phyloP scores from a whole-genome alignment of 2,888 invertebrate species.

The Pollenia labialis region DNA sequence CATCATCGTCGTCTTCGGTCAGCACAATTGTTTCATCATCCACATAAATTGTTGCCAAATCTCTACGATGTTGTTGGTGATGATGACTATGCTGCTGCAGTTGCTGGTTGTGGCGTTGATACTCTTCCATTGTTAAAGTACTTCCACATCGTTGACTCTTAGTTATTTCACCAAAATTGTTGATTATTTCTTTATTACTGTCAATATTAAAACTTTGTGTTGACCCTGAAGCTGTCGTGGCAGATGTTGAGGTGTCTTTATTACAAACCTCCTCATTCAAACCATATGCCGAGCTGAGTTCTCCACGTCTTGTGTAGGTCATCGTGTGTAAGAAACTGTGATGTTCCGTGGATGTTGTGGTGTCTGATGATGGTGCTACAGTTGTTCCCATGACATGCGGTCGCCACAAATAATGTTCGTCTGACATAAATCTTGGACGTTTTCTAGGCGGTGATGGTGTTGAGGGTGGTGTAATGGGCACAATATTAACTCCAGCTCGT shows the following conservation, averaged over 20 bases:
- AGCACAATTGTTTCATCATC: conserved; percentile 83
- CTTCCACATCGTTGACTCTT: conserved; percentile 79
- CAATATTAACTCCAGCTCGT: conserved; percentile 79
- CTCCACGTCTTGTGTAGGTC: conserved; percentile 70
- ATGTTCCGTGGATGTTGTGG: conserved; percentile 61
- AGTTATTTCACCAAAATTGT: conserved; percentile 80
- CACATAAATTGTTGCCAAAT: conserved; percentile 75
- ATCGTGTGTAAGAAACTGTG: conserved; percentile 59
- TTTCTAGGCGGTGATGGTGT: conserved; percentile 84
- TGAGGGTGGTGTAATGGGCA: conserved; percentile 84
- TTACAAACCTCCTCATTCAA: conserved; percentile 40
- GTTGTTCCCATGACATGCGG: conserved; percentile 78
- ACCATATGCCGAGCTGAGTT: conserved; percentile 50
- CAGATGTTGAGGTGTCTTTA: conserved; percentile 1
- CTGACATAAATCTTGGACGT: conserved; percentile 81
- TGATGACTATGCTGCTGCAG: conserved; percentile 54
- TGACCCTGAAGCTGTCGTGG: neutral
- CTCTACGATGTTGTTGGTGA: conserved; percentile 65
- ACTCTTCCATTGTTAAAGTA: conserved; percentile 71
- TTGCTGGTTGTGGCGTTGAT: conserved; percentile 55
- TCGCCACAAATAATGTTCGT: conserved; percentile 82
- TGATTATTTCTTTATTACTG: conserved; percentile 67
- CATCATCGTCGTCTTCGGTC: conserved; percentile 83
- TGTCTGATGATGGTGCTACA: conserved; percentile 32
- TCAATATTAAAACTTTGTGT: conserved; percentile 64